A percentile compares a stretch with the other conserved stretches of the same genome.
phyloP scores from a whole-genome alignment of 2,888 invertebrate species.

The Phengaris arion region DNA sequence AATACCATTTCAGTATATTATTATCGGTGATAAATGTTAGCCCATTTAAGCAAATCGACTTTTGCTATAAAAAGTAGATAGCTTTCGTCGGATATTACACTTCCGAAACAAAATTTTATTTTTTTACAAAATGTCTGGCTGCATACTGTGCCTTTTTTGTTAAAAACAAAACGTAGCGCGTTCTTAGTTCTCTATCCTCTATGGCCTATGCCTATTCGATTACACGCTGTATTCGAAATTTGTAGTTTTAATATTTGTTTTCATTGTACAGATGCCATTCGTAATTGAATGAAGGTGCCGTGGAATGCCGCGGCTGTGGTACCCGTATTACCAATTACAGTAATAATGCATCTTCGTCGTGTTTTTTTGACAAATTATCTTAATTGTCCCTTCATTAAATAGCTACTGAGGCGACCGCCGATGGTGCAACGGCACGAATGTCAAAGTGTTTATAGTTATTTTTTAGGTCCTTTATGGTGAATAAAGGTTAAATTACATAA shows the following conservation, averaged over 20 bases:
- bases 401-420: neutral
- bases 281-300: neutral
- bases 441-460: neutral
- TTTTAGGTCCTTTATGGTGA: neutral
- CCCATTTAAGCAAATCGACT: too few species aligned
- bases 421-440: neutral
- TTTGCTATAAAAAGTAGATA: too few species aligned
- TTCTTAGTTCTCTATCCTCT: too few species aligned
- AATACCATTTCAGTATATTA: neutral
- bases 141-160: too few species aligned
- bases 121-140: too few species aligned
- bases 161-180: too few species aligned
- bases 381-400: conserved; percentile 8
- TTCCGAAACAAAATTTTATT: too few species aligned
- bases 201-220: too few species aligned
- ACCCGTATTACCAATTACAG: neutral
- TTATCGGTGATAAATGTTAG: too few species aligned
- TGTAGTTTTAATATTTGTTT: neutral
- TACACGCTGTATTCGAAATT: neutral
- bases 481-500: neutral
- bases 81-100: too few species aligned
- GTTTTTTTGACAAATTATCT: conserved; percentile 1
- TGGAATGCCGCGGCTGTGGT: neutral
- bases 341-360: neutral
- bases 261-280: neutral